These are phyloP conservation scores for Pediacus dermestoides DNA, from an alignment of 2,888 invertebrate species.

Conservation along the genomic window DNA sequence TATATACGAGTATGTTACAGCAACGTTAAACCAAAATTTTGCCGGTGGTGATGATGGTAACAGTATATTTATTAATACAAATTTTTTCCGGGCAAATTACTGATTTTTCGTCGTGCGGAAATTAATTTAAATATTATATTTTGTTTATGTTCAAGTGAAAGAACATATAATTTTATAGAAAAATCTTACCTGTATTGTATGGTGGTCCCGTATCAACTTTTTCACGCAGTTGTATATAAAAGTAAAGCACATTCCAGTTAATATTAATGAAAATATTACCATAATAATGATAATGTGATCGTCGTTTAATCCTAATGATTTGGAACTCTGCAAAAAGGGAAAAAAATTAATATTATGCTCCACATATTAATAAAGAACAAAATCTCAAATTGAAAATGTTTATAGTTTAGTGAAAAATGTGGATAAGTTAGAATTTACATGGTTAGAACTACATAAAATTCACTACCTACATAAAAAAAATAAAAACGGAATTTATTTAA, in stretches of 20 bases:
- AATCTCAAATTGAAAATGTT: neutral
- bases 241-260: constrained; percentile 84
- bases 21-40: too few relatives aligned
- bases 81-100: too few relatives aligned
- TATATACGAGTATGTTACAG: too few relatives aligned
- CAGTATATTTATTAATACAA: too few relatives aligned
- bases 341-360: constrained; percentile 10
- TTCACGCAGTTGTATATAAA: constrained; percentile 84
- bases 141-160: too few relatives aligned
- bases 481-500: too few relatives aligned
- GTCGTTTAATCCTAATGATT: constrained; percentile 50
- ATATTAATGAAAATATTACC: constrained; percentile 80
- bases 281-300: constrained; percentile 83
- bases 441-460: too few relatives aligned
- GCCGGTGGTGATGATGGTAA: too few relatives aligned
- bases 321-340: constrained; percentile 39
- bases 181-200: constrained; percentile 81
- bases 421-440: neutral
- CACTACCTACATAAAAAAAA: too few relatives aligned
- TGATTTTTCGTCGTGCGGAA: too few relatives aligned
- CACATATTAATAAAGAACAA: constrained; percentile 15
- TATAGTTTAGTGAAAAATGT: neutral
- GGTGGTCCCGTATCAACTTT: constrained; percentile 82
- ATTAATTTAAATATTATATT: too few relatives aligned
- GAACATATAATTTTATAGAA: too few relatives aligned